phyloP scores from a whole-genome alignment of 2,888 invertebrate genomes.

The Drosophila testacea region DNA sequence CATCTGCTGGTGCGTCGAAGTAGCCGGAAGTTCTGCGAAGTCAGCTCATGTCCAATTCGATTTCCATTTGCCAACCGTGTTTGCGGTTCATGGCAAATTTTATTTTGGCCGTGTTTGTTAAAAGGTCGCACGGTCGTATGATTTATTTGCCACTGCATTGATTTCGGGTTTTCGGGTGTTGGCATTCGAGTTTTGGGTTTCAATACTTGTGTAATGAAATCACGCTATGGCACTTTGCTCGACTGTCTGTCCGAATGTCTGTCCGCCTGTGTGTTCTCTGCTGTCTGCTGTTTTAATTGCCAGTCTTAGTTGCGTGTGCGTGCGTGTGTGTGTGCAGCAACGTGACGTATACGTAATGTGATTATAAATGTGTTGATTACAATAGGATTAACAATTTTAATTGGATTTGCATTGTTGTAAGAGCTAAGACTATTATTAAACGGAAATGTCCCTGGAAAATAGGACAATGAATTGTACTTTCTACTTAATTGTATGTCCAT shows the following conservation, averaged over 20 bases:
- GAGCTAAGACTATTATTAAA: background rate
- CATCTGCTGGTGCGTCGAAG: constrained; percentile 26
- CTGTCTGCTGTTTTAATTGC: constrained; percentile 52
- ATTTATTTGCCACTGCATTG: constrained; percentile 76
- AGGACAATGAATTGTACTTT: background rate
- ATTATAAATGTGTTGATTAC: constrained; percentile 63
- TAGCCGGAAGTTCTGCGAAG: constrained; percentile 30
- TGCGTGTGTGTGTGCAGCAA: constrained; percentile 26
- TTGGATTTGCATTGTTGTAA: constrained; percentile 51
- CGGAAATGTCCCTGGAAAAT: constrained; percentile 3
- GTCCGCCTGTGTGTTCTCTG: background rate
- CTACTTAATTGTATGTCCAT: background rate
- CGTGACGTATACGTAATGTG: constrained; percentile 66
- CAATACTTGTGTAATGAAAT: constrained; percentile 54
- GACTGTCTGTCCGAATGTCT: background rate
- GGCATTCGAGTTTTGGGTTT: constrained; percentile 20
- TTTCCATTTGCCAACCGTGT: constrained; percentile 53
- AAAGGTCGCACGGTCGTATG: constrained; percentile 66
- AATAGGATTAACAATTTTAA: constrained; percentile 66
- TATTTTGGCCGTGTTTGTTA: constrained; percentile 65
- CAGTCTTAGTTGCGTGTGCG: constrained; percentile 24
- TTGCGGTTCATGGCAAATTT: constrained; percentile 63
- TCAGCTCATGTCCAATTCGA: constrained; percentile 38
- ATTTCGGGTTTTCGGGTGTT: constrained; percentile 53
- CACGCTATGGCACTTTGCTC: constrained; percentile 38